phyloP scores from a whole-genome alignment of 2,797 vertebrate species.

The Syngnathus acus region DNA sequence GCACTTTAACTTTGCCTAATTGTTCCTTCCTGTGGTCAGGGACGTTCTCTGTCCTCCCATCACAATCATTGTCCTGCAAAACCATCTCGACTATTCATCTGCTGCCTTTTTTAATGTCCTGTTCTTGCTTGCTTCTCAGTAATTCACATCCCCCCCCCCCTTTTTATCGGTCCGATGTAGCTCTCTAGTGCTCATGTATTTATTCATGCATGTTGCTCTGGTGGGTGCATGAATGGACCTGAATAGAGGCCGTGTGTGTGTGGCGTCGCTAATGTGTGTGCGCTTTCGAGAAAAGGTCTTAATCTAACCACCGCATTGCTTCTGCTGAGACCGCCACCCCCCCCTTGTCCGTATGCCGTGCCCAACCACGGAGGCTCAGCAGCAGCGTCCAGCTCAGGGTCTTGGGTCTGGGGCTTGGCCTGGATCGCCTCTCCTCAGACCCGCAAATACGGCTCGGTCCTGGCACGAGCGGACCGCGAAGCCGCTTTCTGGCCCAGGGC shows the following conservation, averaged over 20 bases:
- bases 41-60: constrained; percentile 28
- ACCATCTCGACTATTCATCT: constrained; percentile 57
- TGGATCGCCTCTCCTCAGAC: constrained; percentile 52
- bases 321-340: constrained; percentile 58
- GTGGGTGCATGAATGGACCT: constrained; percentile 49
- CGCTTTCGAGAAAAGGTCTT: constrained; percentile 68
- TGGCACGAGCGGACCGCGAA: constrained; percentile 54
- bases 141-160: constrained; percentile 46
- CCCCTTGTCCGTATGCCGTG: constrained; percentile 50
- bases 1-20: constrained; percentile 43
- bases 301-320: constrained; percentile 66
- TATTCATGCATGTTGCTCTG: constrained; percentile 61
- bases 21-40: constrained; percentile 40
- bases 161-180: constrained; percentile 57
- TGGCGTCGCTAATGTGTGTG: constrained; percentile 53
- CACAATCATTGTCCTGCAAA: constrained; percentile 51
- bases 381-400: constrained; percentile 52
- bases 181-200: constrained; percentile 56
- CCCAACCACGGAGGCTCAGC: constrained; percentile 56
- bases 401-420: constrained; percentile 65
- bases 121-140: constrained; percentile 46
- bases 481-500: constrained; percentile 55
- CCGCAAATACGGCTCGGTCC: constrained; percentile 48
- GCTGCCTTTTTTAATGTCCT: constrained; percentile 45
- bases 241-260: constrained; percentile 38